A percentile compares a stretch with the other conserved stretches of the same genome.
Evolutionary conservation across 2,113 vertebrate genomes (phyloP).

Genomic region (Alaudala cheleensis): DNA sequence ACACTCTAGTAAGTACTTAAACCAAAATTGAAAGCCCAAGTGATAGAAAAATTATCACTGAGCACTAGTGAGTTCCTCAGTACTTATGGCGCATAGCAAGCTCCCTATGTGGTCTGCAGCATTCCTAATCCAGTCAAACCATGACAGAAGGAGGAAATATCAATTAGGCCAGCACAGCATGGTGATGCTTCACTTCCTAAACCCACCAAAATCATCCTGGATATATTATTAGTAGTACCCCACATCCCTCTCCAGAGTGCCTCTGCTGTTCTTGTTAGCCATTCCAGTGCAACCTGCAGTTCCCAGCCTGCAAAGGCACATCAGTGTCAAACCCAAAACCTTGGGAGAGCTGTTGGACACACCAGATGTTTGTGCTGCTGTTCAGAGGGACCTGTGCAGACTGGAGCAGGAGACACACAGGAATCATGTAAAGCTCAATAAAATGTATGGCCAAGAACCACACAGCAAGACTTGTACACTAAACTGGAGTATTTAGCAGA

Average conservation of each 20-base stretch:
- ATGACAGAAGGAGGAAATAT: not conserved
- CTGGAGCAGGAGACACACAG: not conserved
- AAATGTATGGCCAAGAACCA: not conserved
- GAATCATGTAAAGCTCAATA: not conserved
- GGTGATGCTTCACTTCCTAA: rapidly evolving
- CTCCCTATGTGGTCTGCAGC: not conserved
- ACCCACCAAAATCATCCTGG: not conserved
- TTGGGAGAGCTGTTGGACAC: not conserved
- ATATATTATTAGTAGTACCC: not conserved
- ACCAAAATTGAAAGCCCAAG: not conserved
- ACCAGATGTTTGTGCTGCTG: rapidly evolving
- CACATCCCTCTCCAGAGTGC: not conserved
- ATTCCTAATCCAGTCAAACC: not conserved
- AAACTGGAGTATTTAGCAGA: not conserved
- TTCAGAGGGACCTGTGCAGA: not conserved
- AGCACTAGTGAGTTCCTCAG: not conserved
- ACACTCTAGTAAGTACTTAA: not conserved
- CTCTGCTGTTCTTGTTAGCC: not conserved
- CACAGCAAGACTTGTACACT: rapidly evolving
- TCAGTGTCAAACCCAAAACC: not conserved
- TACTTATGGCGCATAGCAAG: not conserved
- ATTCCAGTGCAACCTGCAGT: not conserved
- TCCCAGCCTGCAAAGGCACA: not conserved
- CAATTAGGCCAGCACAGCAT: not conserved
- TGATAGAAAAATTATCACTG: not conserved